Base-by-base conservation (phyloP, 2,888 invertebrate genomes). In the Argyresthia goedartella region DNA sequence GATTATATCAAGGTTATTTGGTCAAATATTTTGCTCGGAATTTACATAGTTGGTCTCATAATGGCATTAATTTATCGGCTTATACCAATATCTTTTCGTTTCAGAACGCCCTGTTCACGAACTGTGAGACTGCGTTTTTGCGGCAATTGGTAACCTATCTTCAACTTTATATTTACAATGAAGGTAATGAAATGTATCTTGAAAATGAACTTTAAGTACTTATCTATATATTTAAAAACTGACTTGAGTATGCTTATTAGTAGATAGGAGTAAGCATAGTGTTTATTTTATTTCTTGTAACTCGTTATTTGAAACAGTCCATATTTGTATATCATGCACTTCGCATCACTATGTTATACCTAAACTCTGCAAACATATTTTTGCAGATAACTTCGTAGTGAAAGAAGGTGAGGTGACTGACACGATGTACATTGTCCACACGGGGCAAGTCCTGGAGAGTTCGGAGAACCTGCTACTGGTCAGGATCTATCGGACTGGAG, bases 351-450 rank as follows among this genome's bases (percentile, higher is more conserved):
- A 14, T 39, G 7, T 53, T 36, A 39, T 36, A 10, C 36, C 36
- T 10, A 36, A n/a, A n/a, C n/a, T n/a, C n/a, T n/a, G n/a, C n/a
- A n/a, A n/a, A n/a, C n/a, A n/a, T 25, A 25, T 25, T 25, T 25
- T 55, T 54, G 6, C 54, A 82, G 81, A 65, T 4, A 77, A 81
- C 74, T 74, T 63, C 59, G 76, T 82, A 16, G 82, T 81, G 9
- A 80, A 78, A 46, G 67, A 79, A 50, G 62, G 59, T 10, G 81
- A 81, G 52, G 76, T 80, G 36, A 81, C 80, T 0, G 69, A 81
- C 53, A 63, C 75, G 1, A 79, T 82, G 78, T 82, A 80, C 56
- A 55, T 82, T 33, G 71, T 82, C n/a, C 81, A 82, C 55, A 65
- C 25, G 25, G 25, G 25, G 65, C 44, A 15, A 7, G 4, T 44